phyloP scores from a whole-genome alignment of 2,797 vertebrate species.

The Hoplostethus atlanticus region DNA sequence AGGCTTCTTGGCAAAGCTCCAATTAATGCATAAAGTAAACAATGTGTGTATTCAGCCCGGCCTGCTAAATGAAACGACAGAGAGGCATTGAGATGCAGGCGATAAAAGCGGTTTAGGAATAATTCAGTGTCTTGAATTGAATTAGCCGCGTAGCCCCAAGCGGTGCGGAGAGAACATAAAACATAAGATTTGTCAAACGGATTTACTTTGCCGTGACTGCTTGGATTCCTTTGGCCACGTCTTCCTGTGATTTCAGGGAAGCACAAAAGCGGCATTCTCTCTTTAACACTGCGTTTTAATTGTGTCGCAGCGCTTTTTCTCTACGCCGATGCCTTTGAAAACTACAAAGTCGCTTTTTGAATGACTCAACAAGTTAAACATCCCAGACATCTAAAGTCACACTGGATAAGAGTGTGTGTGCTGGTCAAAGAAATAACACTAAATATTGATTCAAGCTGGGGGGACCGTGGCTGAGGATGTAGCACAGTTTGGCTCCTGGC shows the following conservation, averaged over 20 bases:
- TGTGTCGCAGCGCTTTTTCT: constrained; percentile 23
- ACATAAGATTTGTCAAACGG: constrained; percentile 53
- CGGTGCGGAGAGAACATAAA: constrained; percentile 49
- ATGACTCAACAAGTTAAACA: constrained; percentile 29
- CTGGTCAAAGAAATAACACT: constrained; percentile 4
- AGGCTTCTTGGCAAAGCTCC: constrained; percentile 65
- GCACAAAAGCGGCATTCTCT: constrained; percentile 33
- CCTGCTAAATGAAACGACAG: constrained; percentile 33
- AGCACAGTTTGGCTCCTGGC: background rate
- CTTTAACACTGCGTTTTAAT: constrained; percentile 42
- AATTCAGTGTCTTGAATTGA: constrained; percentile 64
- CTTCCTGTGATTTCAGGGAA: background rate
- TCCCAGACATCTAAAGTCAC: constrained; percentile 10
- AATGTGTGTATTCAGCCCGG: constrained; percentile 57
- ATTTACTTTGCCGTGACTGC: constrained; percentile 36
- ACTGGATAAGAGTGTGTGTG: background rate
- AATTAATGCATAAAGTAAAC: constrained; percentile 74
- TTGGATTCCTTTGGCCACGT: constrained; percentile 17
- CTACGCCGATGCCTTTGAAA: constrained; percentile 16
- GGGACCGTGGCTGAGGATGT: constrained; percentile 3
- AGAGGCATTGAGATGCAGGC: constrained; percentile 51
- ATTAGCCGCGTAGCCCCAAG: constrained; percentile 42
- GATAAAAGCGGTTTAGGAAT: constrained; percentile 64
- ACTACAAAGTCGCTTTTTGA: constrained; percentile 12
- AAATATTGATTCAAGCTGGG: constrained; percentile 18